phyloP scores from a whole-genome alignment of 2,113 vertebrate species.

The Gorsachius goisagi region DNA sequence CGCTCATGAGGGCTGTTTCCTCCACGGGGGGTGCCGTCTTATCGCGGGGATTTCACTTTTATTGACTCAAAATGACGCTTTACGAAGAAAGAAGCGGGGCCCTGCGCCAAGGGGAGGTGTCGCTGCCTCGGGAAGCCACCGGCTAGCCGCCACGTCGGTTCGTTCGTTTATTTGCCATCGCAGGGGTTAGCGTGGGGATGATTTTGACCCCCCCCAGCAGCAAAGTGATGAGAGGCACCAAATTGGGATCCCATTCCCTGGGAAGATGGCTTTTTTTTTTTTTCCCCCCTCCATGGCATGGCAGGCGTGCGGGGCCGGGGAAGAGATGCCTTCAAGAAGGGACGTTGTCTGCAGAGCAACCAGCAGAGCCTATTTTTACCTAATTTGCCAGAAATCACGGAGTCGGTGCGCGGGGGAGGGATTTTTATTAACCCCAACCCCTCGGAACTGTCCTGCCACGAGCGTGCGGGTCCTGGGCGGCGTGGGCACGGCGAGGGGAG shows the following conservation, averaged over 20 bases:
- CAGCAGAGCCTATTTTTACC: neutral
- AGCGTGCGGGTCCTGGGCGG: neutral
- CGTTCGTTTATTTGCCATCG: neutral
- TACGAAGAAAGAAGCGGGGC: neutral
- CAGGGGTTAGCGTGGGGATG: neutral
- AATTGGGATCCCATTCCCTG: neutral
- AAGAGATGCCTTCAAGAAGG: neutral
- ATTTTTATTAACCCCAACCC: neutral
- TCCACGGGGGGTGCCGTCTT: neutral
- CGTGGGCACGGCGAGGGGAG: accelerated
- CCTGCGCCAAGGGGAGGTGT: neutral
- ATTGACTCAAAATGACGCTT: neutral
- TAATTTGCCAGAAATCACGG: neutral
- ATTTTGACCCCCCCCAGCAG: neutral
- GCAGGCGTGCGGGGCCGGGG: neutral
- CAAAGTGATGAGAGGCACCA: neutral
- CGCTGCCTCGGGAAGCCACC: neutral
- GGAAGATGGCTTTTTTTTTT: neutral
- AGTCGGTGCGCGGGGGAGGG: too few relatives aligned
- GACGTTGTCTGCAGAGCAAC: neutral
- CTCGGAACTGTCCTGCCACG: neutral
- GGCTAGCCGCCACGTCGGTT: accelerated
- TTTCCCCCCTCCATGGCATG: neutral
- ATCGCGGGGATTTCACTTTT: neutral
- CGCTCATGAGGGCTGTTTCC: neutral